These are phyloP conservation scores for Capreolus pygargus DNA, from an alignment of 2,113 vertebrate genomes.

Conservation along the genomic window DNA sequence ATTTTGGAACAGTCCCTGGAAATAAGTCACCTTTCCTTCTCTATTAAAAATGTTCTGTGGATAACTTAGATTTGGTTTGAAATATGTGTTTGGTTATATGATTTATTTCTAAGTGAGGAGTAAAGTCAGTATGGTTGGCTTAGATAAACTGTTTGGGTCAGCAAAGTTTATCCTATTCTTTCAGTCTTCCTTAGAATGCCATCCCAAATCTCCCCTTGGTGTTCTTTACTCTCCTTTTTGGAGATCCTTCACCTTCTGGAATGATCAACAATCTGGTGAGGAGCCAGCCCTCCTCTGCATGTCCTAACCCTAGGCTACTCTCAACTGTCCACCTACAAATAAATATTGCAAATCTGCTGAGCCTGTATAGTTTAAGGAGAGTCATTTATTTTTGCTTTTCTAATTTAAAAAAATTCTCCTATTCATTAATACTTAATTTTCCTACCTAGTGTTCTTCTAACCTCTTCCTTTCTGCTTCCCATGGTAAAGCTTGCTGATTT, in stretches of 20 bases:
- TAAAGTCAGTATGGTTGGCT: background rate
- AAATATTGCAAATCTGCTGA: background rate
- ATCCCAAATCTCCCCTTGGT: background rate
- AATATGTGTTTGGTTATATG: slow-evolving; percentile 3
- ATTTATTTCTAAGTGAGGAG: slow-evolving; percentile 1
- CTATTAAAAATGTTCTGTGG: background rate
- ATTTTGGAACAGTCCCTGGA: background rate
- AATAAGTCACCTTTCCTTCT: background rate
- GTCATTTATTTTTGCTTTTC: background rate
- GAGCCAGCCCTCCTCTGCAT: background rate
- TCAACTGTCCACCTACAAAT: background rate
- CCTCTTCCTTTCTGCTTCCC: background rate
- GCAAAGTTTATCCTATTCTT: background rate
- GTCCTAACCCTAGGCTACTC: background rate
- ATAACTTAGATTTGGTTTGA: background rate
- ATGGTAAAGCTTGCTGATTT: background rate
- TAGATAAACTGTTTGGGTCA: background rate
- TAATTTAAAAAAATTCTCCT: background rate
- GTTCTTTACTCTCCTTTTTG: background rate
- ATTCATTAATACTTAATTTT: background rate
- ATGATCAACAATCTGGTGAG: background rate
- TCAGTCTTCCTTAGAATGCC: background rate
- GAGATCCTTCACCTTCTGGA: background rate
- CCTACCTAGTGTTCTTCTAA: background rate
- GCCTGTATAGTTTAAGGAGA: background rate